phyloP scores from a whole-genome alignment of 2,888 invertebrate species.

The Bedellia somnulentella region DNA sequence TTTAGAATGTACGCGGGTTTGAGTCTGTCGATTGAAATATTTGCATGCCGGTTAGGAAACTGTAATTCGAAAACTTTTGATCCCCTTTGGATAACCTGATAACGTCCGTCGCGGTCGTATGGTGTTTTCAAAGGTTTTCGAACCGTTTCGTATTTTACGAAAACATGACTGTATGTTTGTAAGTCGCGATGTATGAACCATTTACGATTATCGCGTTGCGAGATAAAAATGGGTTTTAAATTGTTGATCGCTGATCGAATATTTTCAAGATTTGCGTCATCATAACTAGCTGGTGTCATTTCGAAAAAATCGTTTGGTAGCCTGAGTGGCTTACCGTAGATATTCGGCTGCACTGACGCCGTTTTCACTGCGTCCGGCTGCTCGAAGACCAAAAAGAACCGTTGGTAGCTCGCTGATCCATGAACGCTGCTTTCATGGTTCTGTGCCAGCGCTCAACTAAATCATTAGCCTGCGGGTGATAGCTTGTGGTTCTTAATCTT shows the following conservation, averaged over 20 bases:
- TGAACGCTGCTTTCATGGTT: too few species aligned
- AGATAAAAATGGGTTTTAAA: too few species aligned
- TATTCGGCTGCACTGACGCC: conserved; percentile 3
- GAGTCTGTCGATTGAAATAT: background rate
- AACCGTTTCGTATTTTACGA: background rate
- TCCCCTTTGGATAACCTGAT: too few species aligned
- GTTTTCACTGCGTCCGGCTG: conserved; percentile 1
- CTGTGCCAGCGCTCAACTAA: conserved; percentile 11
- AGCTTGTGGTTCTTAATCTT: conserved; percentile 9
- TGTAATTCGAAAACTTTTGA: too few species aligned
- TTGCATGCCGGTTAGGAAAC: too few species aligned
- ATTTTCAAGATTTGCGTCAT: background rate
- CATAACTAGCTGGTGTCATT: background rate
- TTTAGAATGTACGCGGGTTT: background rate
- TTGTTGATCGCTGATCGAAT: conserved; percentile 1
- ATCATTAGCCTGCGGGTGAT: conserved; percentile 11
- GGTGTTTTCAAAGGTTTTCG: too few species aligned
- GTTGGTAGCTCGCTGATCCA: too few species aligned
- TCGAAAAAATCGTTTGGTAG: conserved; percentile 4
- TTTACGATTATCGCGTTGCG: too few species aligned
- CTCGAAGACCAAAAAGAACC: conserved; percentile 12
- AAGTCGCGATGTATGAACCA: conserved; percentile 1
- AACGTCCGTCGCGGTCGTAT: too few species aligned
- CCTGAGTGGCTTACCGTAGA: conserved; percentile 1
- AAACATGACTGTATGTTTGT: background rate